Evolutionary conservation across 2,888 invertebrate genomes (phyloP), one percentile per base, ranked within the genome.

Genomic region (Thymelicus lineola): DNA sequence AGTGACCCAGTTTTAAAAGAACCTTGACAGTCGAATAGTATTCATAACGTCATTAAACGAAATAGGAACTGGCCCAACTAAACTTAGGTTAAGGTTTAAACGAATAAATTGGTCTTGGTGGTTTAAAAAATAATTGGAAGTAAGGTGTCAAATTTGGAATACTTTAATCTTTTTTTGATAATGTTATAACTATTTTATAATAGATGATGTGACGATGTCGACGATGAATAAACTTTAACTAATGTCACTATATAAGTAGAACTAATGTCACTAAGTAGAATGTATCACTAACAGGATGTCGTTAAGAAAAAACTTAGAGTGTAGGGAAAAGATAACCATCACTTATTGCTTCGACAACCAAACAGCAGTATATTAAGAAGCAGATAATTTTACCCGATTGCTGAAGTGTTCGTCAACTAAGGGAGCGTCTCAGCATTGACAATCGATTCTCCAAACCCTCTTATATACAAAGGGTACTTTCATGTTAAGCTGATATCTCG

Each of bases 391-490:
- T 35, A 35, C 45, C 67, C 53, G 61, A 67, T 67, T 61, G 50
- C 45, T 28, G 38, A 57, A 57, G 57, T 55, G 20, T 67, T 45
- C 67, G 55, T 53, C 61, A 61, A 42, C 53, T 55, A 35, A 20
- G 53, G 53, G 17, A 65, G 65, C 45, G 42, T 57, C 65, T 57
- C 12, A 65, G 57, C 55, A 65, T 35, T 65, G 55, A 53, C 67
- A 61, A 67, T 61, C 67, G 67, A 67, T 67, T 55, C 53, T 61
- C 45, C 53, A 35, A n/a, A 67, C 42, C 53, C 67, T 55, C 67
- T 67, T 67, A 28, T 67, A 67, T 55, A 67, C 67, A 67, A 67
- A 61, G 53, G 61, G 53, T 55, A 67, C 67, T 66, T 67, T 67
- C 53, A 58, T 61, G 45, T 61, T 61, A 67, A 61, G 67, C 42